Conservation (phyloP, 2,888 invertebrate genomes). For the Parelbella ahira region DNA sequence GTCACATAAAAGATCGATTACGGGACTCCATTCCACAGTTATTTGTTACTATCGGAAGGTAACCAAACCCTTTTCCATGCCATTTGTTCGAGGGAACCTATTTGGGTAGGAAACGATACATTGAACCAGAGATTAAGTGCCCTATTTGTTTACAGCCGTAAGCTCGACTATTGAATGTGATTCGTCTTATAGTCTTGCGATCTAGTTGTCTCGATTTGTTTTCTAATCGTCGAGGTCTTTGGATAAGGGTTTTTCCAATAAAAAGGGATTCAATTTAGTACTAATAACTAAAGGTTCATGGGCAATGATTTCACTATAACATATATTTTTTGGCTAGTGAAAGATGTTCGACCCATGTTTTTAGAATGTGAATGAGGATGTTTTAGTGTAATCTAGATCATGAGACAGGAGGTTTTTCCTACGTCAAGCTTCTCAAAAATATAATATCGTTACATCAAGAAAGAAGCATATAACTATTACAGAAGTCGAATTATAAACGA, state of each 20-base stretch:
- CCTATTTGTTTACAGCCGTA: slow-evolving; percentile 54
- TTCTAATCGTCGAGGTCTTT: slow-evolving; percentile 16
- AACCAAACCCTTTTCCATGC: slow-evolving; percentile 67
- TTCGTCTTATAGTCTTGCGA: slow-evolving; percentile 21
- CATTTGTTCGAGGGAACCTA: slow-evolving; percentile 63
- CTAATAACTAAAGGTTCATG: no score
- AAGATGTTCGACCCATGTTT: no score
- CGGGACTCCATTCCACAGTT: slow-evolving; percentile 52
- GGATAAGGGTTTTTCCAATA: background rate
- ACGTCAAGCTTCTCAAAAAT: no score
- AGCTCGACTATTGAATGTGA: slow-evolving; percentile 24
- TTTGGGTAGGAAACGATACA: slow-evolving; percentile 63
- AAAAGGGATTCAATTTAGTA: no score
- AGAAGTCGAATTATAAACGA: no score
- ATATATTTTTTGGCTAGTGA: no score
- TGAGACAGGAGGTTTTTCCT: no score
- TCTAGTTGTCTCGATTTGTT: slow-evolving; percentile 16
- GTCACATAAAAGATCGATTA: slow-evolving; percentile 40
- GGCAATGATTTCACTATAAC: no score
- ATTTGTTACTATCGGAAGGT: slow-evolving; percentile 60
- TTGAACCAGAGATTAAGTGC: slow-evolving; percentile 68
- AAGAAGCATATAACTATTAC: no score
- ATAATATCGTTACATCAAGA: no score
- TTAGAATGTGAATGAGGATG: no score
- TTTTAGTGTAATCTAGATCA: no score